Base-by-base conservation (phyloP, 1,140 invertebrate genomes). In the Atta texana region DNA sequence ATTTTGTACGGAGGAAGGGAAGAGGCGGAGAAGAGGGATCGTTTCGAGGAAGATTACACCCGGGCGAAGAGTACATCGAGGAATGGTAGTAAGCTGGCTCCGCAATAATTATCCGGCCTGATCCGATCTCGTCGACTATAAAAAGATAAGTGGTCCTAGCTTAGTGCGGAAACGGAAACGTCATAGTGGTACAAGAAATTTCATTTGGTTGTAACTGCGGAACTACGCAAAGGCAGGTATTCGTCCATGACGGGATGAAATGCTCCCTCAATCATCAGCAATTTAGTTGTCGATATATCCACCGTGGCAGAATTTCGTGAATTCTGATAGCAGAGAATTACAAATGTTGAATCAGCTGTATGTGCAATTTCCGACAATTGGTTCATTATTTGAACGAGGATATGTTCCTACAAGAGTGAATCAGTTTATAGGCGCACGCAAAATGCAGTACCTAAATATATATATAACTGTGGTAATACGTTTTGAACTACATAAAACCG, bases 51-150 rank as follows among this genome's bases (percentile, higher is more conserved):
- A 74, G 69, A 84, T 84, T 84, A 84, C 80, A 84, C 55, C 44
- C 31, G 3, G 57, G 55, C 55, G 80, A 84, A 74, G 80, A 84
- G 80, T 84, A 84, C 69, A 84, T 74, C 53, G 80, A 74, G 80
- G 68, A 82, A 74, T 14, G 57, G 44, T 21, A 21, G 68, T 61
- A 61, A 84, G 24, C 55, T 57, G 69, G 69, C 39, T 49, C 49
- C 80, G 69, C 69, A 84, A 84, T 84, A 84, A 84, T 84, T 84
- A 84, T 84, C 80, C 55, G 55, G 57, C 44, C 53, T 84, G 71
- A 84, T 84, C 69, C 80, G 80, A 82, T 82, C 55, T 82, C 69
- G 69, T 34, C 80, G 69, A 51, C 71, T 61, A 59, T 84, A 84
- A 84, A 82, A 84, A 84, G 80, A 75, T 84, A 84, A 84, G 69